Evolutionary conservation across 1,140 invertebrate species (phyloP).

Genomic region (Camponotus floridanus): DNA sequence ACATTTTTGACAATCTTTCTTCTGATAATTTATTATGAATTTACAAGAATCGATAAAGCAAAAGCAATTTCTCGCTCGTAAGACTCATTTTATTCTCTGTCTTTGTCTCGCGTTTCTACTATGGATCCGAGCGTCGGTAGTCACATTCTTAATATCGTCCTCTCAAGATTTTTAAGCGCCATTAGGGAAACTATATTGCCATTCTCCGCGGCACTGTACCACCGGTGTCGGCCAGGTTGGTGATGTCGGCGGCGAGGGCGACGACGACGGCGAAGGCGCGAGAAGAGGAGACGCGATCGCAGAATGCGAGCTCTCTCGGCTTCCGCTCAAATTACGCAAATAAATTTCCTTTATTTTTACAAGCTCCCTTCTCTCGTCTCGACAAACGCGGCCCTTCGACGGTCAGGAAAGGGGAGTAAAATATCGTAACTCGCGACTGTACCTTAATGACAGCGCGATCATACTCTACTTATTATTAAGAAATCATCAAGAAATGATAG

Average conservation of each 20-base stretch:
- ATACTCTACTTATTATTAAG: conserved; percentile 26
- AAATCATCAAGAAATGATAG: conserved; percentile 12
- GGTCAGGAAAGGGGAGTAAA: conserved; percentile 1
- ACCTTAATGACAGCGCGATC: conserved; percentile 80
- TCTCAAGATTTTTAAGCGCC: conserved; percentile 86
- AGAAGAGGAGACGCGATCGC: conserved; percentile 71
- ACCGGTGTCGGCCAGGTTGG: conserved; percentile 48
- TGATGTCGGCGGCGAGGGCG: conserved; percentile 31
- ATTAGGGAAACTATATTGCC: conserved; percentile 86
- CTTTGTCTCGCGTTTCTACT: conserved; percentile 40
- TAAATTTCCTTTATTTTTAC: conserved; percentile 86
- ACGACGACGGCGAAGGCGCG: conserved; percentile 44
- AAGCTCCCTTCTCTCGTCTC: conserved; percentile 71
- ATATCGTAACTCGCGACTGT: conserved; percentile 60
- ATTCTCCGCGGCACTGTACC: conserved; percentile 74
- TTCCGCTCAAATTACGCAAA: conserved; percentile 82
- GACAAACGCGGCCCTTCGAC: conserved; percentile 70
- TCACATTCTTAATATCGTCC: conserved; percentile 86
- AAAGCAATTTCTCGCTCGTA: neutral
- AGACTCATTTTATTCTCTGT: conserved; percentile 18
- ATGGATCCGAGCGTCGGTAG: conserved; percentile 76
- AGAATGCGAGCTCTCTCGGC: conserved; percentile 72
- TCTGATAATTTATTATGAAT: conserved; percentile 28
- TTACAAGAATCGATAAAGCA: conserved; percentile 13
- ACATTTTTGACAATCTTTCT: neutral